Evolutionary conservation across 2,797 vertebrate species (phyloP).

Genomic region (Acanthiza pusilla): DNA sequence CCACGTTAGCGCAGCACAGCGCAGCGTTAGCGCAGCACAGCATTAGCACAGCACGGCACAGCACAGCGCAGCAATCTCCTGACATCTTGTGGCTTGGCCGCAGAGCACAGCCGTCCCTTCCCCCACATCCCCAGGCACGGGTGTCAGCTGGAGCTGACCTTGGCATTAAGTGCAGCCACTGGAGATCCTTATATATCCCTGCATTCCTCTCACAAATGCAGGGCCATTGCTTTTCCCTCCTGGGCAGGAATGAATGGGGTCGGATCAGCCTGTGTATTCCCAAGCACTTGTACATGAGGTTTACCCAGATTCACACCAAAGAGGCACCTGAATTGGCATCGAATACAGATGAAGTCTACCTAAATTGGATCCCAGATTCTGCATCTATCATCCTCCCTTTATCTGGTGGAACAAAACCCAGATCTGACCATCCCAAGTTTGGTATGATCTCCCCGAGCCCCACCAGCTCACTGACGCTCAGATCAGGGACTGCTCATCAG

Average conservation of each 20-base stretch:
- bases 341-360: not conserved
- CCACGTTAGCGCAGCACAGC: not conserved
- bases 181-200: not conserved
- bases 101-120: constrained; percentile 36
- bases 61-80: constrained; percentile 33
- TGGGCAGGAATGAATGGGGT: not conserved
- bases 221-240: not conserved
- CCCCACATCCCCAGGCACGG: not conserved
- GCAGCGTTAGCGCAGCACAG: not conserved
- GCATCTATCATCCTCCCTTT: not conserved
- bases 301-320: not conserved
- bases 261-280: not conserved
- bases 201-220: not conserved
- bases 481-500: not conserved
- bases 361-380: not conserved
- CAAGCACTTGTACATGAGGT: not conserved
- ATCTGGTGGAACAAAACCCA: not conserved
- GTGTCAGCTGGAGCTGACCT: constrained; percentile 37
- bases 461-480: not conserved
- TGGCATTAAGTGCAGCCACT: not conserved
- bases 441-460: not conserved
- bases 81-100: constrained; percentile 56
- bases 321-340: not conserved
- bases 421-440: not conserved
- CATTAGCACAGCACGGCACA: not conserved